Base-by-base conservation (phyloP, 2,113 vertebrate genomes). In the Gavialis gangeticus region DNA sequence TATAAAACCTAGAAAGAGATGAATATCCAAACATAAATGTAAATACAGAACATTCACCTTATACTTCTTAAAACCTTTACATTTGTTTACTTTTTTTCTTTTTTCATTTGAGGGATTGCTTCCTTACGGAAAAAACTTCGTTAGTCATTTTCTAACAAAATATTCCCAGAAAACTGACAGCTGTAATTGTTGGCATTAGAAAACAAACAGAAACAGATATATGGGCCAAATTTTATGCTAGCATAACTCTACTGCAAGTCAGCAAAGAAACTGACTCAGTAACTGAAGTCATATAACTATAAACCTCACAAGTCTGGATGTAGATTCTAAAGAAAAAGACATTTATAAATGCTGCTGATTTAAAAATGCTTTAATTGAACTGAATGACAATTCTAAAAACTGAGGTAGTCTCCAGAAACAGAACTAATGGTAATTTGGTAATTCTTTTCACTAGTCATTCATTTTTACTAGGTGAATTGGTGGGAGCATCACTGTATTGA, bases 1-100 rank as follows among this genome's bases (percentile, higher is more conserved):
- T 97, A 99, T 98, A 92, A 99, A 99, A 91, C 98, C 99, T 99
- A 91, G 63, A 96, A 76, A 73, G 80, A 96, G 91, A 94, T 64
- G 97, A 97, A 91, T 0, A 10, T 14, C 77, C 82, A 94, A 94
- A 82, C 2, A 93, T 28, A 82, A 91, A 92, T 25, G 88, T 91
- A 91, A 93, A 95, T 27, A 63, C 59, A 76, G 34, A 69, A 66
- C n/a, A 25, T 79, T 46, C 22, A 73, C 12, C 75, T 21, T 27
- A 76, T 16, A 30, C 46, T 67, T 24, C 75, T 77, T 60, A 91
- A 71, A 60, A 12, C 54, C 89, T 83, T 93, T 64, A 28, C 30
- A 81, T 84, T 22, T 25, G 63, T 66, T 11, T 55, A 81, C 24
- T 73, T 30, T 25, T 78, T 46, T 78, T 78, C 16, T 57, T 78